Evolutionary conservation across 2,888 invertebrate species (phyloP).

Genomic region (Ellobium chinense): DNA sequence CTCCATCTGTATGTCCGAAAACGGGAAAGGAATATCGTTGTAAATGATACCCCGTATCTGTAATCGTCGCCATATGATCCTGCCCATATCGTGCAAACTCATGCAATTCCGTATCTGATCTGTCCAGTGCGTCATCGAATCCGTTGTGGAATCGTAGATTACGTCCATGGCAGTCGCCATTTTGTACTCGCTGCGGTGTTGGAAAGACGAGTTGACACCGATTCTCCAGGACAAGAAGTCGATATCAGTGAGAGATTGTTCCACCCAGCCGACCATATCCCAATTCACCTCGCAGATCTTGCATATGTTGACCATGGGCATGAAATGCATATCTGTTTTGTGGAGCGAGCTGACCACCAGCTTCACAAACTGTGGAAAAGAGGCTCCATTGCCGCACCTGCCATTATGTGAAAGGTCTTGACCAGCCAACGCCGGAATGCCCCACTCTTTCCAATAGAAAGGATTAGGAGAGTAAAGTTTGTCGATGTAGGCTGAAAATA

Average conservation of each 20-base stretch:
- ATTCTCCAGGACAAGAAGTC: slow-evolving; percentile 41
- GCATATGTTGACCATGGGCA: slow-evolving; percentile 46
- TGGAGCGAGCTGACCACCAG: slow-evolving; percentile 5
- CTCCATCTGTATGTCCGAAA: slow-evolving; percentile 13
- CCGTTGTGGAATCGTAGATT: slow-evolving; percentile 40
- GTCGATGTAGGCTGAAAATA: slow-evolving; percentile 55
- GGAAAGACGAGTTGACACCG: slow-evolving; percentile 39
- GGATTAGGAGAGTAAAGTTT: slow-evolving; percentile 55
- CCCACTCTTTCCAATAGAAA: slow-evolving; percentile 52
- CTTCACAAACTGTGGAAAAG: slow-evolving; percentile 41
- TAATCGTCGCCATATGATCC: slow-evolving; percentile 48
- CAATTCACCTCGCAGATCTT: slow-evolving; percentile 51
- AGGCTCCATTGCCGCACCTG: slow-evolving; percentile 41
- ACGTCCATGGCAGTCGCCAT: slow-evolving; percentile 35
- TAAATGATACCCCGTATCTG: slow-evolving; percentile 50
- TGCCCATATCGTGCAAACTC: slow-evolving; percentile 39
- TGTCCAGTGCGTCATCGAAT: slow-evolving; percentile 36
- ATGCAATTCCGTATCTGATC: slow-evolving; percentile 38
- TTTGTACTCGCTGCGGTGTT: slow-evolving; percentile 11
- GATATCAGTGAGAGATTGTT: slow-evolving; percentile 48
- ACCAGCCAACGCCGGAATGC: slow-evolving; percentile 11
- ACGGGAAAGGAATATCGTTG: slow-evolving; percentile 40
- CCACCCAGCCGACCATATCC: slow-evolving; percentile 54
- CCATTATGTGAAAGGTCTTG: slow-evolving; percentile 37
- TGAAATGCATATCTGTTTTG: slow-evolving; percentile 49